These are phyloP conservation scores for Crotophaga sulcirostris DNA, from an alignment of 2,113 vertebrate species.

Conservation along the genomic window DNA sequence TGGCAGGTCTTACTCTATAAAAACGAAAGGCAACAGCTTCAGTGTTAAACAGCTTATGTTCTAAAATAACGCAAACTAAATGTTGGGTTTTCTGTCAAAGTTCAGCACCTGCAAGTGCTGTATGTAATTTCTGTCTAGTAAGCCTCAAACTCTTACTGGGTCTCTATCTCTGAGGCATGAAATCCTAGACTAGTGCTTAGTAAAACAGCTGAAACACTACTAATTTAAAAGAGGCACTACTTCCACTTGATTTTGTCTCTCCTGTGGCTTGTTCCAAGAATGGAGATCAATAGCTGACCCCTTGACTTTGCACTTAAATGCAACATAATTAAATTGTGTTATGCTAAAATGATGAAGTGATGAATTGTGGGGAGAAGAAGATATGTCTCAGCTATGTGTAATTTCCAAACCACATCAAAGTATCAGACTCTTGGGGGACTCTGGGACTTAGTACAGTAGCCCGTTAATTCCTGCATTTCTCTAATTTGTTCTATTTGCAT, in stretches of 20 bases:
- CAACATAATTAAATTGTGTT: conserved; percentile 37
- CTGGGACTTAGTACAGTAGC: not conserved
- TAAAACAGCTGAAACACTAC: not conserved
- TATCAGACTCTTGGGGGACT: not conserved
- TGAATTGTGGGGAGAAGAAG: not conserved
- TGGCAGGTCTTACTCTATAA: not conserved
- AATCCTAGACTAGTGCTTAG: not conserved
- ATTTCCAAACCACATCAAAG: not conserved
- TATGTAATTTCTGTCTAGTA: not conserved
- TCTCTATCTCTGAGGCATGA: not conserved
- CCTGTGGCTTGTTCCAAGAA: conserved; percentile 4
- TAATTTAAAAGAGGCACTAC: not conserved
- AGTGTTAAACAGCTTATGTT: not conserved
- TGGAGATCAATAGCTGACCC: conserved; percentile 14
- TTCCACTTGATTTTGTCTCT: conserved; percentile 30
- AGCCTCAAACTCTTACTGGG: not conserved
- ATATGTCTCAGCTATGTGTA: not conserved
- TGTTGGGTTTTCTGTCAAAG: not conserved
- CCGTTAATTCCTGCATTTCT: not conserved
- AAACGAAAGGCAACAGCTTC: not conserved
- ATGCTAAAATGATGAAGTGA: conserved; percentile 10
- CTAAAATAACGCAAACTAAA: not conserved
- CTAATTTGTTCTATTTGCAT: not conserved
- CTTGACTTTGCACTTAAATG: conserved; percentile 10
- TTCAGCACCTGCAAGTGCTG: not conserved